These are phyloP conservation scores for Pteruthius melanotis DNA, from an alignment of 2,113 vertebrate genomes.

Conservation along the genomic window DNA sequence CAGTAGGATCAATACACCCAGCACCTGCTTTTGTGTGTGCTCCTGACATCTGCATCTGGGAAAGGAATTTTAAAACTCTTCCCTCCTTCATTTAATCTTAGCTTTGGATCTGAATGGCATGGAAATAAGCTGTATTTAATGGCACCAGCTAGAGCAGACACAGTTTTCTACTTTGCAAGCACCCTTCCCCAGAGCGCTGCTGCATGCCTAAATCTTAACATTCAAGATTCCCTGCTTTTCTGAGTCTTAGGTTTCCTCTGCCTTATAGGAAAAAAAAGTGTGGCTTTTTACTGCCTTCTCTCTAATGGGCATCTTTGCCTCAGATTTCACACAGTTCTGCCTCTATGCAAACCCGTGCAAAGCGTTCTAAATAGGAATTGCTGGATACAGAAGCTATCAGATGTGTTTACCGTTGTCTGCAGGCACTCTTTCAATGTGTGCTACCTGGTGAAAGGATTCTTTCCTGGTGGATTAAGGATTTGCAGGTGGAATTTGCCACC, in stretches of 20 bases:
- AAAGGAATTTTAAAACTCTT: slow-evolving; percentile 12
- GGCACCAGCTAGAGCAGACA: not conserved
- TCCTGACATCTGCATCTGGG: slow-evolving; percentile 14
- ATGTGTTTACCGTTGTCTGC: not conserved
- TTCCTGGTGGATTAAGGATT: not conserved
- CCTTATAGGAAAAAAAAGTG: too few relatives aligned
- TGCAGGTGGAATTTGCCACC: not conserved
- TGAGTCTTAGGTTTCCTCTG: rapidly evolving
- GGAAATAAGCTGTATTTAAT: not conserved
- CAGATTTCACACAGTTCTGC: not conserved
- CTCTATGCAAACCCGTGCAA: not conserved
- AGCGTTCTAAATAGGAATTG: not conserved
- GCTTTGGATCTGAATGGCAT: not conserved
- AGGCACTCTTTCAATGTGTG: not conserved
- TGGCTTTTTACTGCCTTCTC: not conserved
- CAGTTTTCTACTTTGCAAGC: not conserved
- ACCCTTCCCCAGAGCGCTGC: not conserved
- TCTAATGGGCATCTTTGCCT: not conserved
- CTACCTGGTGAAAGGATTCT: not conserved
- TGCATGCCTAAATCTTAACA: not conserved
- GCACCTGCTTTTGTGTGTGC: slow-evolving; percentile 48
- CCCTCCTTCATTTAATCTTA: not conserved
- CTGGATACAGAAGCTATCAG: not conserved
- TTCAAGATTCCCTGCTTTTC: not conserved
- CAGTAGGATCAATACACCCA: slow-evolving; percentile 11